A percentile compares a stretch with the other conserved stretches of the same genome.
Evolutionary conservation across 2,113 vertebrate genomes (phyloP).

Genomic region (Chunga burmeisteri): DNA sequence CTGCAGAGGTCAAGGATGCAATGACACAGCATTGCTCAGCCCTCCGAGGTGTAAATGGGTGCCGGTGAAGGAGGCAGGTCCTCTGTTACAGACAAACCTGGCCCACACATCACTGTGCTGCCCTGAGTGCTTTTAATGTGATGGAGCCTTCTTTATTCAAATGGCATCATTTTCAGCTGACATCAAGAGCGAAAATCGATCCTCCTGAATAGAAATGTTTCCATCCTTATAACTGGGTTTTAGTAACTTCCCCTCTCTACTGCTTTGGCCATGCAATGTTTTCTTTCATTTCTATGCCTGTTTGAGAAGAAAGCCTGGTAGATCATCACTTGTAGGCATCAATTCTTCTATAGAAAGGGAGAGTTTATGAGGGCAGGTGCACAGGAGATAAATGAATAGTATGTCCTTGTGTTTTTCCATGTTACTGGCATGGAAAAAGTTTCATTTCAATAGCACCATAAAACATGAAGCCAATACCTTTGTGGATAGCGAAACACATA

Average conservation of each 20-base stretch:
- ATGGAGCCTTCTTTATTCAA: not conserved
- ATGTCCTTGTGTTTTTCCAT: not conserved
- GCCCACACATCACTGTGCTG: not conserved
- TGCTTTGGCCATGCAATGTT: not conserved
- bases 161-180: rapidly evolving
- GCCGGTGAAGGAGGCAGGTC: not conserved
- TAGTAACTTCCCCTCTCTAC: not conserved
- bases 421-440: not conserved
- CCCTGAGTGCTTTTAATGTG: not conserved
- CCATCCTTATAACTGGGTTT: not conserved
- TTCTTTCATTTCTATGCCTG: not conserved
- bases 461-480: not conserved
- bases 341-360: not conserved
- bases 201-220: not conserved
- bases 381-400: not conserved
- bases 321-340: not conserved
- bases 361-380: not conserved
- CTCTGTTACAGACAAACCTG: not conserved
- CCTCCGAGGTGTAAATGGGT: not conserved
- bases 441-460: not conserved
- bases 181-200: not conserved
- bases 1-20: not conserved
- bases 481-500: not conserved
- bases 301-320: not conserved
- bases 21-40: not conserved